These are phyloP conservation scores for Planiliza haematocheilus DNA, from an alignment of 2,113 vertebrate species.

Conservation along the genomic window DNA sequence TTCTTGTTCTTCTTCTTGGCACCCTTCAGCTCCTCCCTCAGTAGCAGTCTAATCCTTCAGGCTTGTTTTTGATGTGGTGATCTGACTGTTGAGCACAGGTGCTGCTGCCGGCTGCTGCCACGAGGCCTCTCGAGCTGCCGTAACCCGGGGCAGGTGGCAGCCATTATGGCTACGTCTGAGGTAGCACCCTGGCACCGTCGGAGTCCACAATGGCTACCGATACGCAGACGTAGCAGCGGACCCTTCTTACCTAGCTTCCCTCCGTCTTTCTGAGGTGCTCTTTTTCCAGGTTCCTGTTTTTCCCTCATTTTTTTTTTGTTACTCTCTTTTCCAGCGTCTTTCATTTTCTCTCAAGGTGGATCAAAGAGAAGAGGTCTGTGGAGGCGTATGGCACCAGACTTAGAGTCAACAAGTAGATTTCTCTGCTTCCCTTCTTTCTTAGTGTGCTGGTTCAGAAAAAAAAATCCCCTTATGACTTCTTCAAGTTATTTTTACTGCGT, in stretches of 20 bases:
- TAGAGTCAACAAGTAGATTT: slow-evolving; percentile 61
- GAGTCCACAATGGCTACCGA: slow-evolving; percentile 2
- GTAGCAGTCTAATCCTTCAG: slow-evolving; percentile 30
- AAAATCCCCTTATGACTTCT: background rate
- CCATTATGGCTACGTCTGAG: slow-evolving; percentile 55
- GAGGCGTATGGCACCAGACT: slow-evolving; percentile 62
- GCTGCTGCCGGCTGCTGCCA: slow-evolving; percentile 67
- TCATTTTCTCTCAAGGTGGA: slow-evolving; percentile 64
- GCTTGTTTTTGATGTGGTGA: slow-evolving; percentile 68
- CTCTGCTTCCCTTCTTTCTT: slow-evolving; percentile 10
- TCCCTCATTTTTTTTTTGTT: slow-evolving; percentile 21
- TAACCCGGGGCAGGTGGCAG: slow-evolving; percentile 60
- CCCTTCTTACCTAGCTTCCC: slow-evolving; percentile 3
- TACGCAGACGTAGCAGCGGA: slow-evolving; percentile 17
- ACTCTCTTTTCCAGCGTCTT: slow-evolving; percentile 18
- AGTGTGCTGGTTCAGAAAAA: slow-evolving; percentile 17
- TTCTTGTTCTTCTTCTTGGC: slow-evolving; percentile 23
- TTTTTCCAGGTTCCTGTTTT: slow-evolving; percentile 30
- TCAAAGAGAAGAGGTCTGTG: slow-evolving; percentile 60
- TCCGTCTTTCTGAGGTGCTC: slow-evolving; percentile 7
- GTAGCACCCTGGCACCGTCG: slow-evolving; percentile 44
- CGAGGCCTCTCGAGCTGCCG: slow-evolving; percentile 23
- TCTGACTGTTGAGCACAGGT: slow-evolving; percentile 77
- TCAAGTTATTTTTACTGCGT: too few relatives aligned
- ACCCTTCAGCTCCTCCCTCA: slow-evolving; percentile 32